Conservation (phyloP, 2,797 vertebrate genomes). For the Tokudaia tokunoshimensis region DNA sequence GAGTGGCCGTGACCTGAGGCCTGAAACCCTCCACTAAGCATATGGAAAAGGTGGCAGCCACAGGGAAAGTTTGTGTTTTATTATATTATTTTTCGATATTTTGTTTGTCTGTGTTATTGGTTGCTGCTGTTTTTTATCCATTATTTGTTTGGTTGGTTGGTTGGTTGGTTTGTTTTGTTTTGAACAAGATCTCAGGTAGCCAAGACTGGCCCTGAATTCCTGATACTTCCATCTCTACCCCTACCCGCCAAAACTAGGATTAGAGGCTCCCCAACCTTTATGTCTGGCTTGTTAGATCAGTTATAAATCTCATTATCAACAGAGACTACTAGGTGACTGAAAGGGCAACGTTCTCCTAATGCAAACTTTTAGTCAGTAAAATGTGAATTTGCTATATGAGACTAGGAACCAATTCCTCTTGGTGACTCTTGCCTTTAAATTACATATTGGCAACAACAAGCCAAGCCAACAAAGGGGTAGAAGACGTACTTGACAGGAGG, state of each 20-base stretch:
- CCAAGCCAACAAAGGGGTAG: constrained; percentile 63
- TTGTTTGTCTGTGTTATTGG: not conserved
- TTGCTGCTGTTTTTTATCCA: not conserved
- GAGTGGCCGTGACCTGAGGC: not conserved
- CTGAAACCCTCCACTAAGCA: constrained; percentile 1
- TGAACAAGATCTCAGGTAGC: not conserved
- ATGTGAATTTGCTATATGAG: constrained; percentile 42
- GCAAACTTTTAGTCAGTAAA: constrained; percentile 36
- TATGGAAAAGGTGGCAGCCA: not conserved
- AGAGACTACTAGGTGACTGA: not conserved
- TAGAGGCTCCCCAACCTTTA: not conserved
- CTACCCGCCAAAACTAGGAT: not conserved
- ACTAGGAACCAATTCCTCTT: not conserved
- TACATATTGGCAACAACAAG: constrained; percentile 41
- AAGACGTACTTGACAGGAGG: constrained; percentile 61
- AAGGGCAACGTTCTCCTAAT: not conserved
- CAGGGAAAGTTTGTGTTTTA: not conserved
- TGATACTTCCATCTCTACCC: not conserved
- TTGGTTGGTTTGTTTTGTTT: not conserved
- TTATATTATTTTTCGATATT: not conserved
- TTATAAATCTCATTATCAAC: not conserved
- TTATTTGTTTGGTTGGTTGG: not conserved
- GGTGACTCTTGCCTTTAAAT: constrained; percentile 32
- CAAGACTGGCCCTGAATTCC: not conserved
- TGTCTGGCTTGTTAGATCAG: not conserved